A percentile compares a stretch with the other conserved stretches of the same genome.
phyloP scores from a whole-genome alignment of 1,140 invertebrate species.

The Ephestia elutella region DNA sequence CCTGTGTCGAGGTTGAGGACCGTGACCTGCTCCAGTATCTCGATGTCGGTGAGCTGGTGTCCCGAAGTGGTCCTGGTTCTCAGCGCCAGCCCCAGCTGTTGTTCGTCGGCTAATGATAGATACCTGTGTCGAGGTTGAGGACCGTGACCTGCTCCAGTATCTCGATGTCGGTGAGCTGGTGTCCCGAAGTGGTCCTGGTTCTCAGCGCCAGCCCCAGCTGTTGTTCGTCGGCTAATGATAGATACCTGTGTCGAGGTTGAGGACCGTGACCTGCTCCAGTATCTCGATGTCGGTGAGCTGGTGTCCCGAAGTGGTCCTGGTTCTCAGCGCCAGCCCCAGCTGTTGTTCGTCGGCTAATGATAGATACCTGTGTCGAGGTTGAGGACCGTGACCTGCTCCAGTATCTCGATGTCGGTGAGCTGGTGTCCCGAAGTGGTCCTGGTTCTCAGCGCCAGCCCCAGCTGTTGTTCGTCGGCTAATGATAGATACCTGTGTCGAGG shows the following conservation, averaged over 20 bases:
- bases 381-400: conserved; percentile 93
- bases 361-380: no score
- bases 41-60: conserved; percentile 87
- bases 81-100: conserved; percentile 83
- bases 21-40: conserved; percentile 94
- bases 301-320: conserved; percentile 89
- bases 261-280: conserved; percentile 91
- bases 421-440: conserved; percentile 89
- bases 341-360: conserved; percentile 52
- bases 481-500: no score
- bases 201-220: conserved; percentile 85
- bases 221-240: not conserved
- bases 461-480: conserved; percentile 54
- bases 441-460: conserved; percentile 86
- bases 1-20: no score
- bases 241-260: no score
- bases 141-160: conserved; percentile 95
- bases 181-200: conserved; percentile 88
- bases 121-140: no score
- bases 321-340: conserved; percentile 85
- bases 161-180: conserved; percentile 89
- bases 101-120: no score
- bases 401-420: conserved; percentile 90
- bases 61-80: conserved; percentile 89
- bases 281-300: conserved; percentile 92